Evolutionary conservation across 2,888 invertebrate species (phyloP).

Genomic region (Cosmia pyralina): DNA sequence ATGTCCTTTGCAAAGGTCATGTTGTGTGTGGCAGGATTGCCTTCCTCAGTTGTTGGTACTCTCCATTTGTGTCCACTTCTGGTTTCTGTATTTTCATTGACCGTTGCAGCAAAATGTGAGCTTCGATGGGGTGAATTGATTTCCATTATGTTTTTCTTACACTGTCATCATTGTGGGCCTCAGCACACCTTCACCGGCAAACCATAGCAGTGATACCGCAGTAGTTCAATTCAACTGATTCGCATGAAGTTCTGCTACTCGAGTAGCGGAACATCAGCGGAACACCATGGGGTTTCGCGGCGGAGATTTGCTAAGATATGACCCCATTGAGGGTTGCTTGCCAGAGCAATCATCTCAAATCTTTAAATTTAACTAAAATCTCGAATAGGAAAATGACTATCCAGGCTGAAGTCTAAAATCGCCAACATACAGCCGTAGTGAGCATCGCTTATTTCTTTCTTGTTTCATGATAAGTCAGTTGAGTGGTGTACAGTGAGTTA

Average conservation of each 20-base stretch:
- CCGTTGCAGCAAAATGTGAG: neutral
- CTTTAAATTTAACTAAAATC: neutral
- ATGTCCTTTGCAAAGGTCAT: neutral
- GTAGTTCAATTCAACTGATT: too few species aligned
- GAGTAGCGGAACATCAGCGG: too few species aligned
- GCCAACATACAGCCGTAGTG: neutral
- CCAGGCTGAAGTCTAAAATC: neutral
- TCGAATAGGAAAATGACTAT: neutral
- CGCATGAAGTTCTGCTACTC: too few species aligned
- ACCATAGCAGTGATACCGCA: too few species aligned
- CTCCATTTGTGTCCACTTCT: neutral
- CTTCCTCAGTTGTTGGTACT: neutral
- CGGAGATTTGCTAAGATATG: neutral
- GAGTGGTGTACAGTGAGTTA: neutral
- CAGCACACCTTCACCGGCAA: too few species aligned
- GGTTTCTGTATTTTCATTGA: neutral
- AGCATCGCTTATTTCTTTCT: neutral
- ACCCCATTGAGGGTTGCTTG: neutral
- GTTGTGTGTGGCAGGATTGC: neutral
- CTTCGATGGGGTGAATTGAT: neutral
- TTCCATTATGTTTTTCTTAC: neutral
- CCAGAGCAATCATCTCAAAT: too few species aligned
- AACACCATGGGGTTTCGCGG: too few species aligned
- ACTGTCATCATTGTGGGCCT: neutral
- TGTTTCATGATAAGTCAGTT: neutral